These are phyloP conservation scores for Euzophera pinguis DNA, from an alignment of 2,888 invertebrate species.

Conservation along the genomic window DNA sequence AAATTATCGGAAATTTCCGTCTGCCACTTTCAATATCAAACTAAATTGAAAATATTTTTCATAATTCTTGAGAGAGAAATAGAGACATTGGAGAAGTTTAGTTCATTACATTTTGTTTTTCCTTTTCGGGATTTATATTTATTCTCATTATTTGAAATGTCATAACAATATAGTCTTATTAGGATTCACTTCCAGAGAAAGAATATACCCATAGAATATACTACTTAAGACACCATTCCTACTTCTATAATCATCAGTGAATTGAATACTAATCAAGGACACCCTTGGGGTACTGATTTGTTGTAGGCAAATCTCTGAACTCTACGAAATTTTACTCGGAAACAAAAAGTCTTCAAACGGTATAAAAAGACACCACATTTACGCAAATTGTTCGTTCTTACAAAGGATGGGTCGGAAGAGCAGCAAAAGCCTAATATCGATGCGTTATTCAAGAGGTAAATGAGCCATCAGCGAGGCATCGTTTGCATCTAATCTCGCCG, in stretches of 20 bases:
- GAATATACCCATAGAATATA: too few species aligned
- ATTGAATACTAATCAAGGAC: too few species aligned
- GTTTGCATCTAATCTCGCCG: slow-evolving; percentile 72
- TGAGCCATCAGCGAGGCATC: slow-evolving; percentile 70
- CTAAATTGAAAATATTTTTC: slow-evolving; percentile 12
- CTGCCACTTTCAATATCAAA: slow-evolving; percentile 21
- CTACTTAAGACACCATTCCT: too few species aligned
- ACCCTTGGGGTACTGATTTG: too few species aligned
- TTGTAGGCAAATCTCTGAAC: too few species aligned
- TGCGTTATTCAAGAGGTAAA: slow-evolving; percentile 73
- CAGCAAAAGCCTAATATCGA: slow-evolving; percentile 52
- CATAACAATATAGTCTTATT: too few species aligned
- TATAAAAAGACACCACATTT: slow-evolving; percentile 2
- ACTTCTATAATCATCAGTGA: too few species aligned
- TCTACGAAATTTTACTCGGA: not conserved
- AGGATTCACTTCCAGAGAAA: too few species aligned
- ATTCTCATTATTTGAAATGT: too few species aligned
- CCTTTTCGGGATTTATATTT: too few species aligned
- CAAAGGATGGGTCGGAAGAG: slow-evolving; percentile 27
- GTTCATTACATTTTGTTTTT: too few species aligned
- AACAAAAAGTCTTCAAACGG: not conserved
- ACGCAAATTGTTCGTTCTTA: slow-evolving; percentile 17
- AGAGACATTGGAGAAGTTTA: not conserved
- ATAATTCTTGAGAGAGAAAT: not conserved
- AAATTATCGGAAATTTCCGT: slow-evolving; percentile 42